Evolutionary conservation across 2,113 vertebrate genomes (phyloP).

Genomic region (Paradisaea rubra): DNA sequence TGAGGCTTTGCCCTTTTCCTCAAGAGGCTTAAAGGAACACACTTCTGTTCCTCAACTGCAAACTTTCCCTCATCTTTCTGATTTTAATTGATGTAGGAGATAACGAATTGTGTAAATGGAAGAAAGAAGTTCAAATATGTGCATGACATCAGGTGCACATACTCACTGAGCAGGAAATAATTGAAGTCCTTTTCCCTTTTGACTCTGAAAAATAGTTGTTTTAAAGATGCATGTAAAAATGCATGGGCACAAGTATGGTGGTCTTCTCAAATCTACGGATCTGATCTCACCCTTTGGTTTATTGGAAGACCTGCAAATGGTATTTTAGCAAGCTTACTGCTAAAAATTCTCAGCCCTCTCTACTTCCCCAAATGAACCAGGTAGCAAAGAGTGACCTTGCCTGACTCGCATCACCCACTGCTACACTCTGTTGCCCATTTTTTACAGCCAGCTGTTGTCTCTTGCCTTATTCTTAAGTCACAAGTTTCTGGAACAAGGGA

Average conservation of each 20-base stretch:
- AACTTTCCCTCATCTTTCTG: background rate
- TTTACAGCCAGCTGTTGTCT: background rate
- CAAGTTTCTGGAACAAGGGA: background rate
- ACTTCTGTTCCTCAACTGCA: background rate
- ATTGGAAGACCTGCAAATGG: background rate
- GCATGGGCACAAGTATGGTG: fast-evolving
- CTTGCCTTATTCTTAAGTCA: background rate
- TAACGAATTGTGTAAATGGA: background rate
- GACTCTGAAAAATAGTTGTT: background rate
- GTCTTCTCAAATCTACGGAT: background rate
- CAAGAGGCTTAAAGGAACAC: background rate
- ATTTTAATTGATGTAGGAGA: background rate
- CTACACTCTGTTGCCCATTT: background rate
- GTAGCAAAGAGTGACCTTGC: background rate
- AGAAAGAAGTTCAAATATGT: background rate
- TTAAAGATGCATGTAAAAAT: background rate
- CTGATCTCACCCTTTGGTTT: background rate
- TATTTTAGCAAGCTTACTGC: background rate
- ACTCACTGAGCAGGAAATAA: background rate
- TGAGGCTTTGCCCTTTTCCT: background rate
- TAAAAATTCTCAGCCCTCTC: background rate
- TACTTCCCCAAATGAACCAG: background rate
- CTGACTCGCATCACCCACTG: fast-evolving
- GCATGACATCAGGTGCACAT: background rate
- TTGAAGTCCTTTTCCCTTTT: background rate